Base-by-base conservation (phyloP, 2,888 invertebrate genomes). In the Coenonympha glycerion region DNA sequence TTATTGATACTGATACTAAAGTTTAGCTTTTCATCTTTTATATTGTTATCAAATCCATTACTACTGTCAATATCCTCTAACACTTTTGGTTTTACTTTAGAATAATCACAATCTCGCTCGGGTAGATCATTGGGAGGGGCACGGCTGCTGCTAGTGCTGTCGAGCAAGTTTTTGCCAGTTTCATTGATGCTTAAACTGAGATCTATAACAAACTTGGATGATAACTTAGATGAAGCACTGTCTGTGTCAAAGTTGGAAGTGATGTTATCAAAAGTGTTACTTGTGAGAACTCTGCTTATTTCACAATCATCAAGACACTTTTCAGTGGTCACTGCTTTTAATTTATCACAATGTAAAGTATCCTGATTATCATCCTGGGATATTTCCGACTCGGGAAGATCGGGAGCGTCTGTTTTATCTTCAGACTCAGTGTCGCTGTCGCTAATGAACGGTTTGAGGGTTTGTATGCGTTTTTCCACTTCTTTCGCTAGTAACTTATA, bases 401-500 rank as follows among this genome's bases (percentile, higher is more conserved):
- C 79, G 1, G 79, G 76, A 15, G 79, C 77, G 62, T 84, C 79
- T 21, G 65, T 65, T 46, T 60, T 64, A 26, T 79, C 77, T 37
- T 73, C 76, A 33, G 69, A 65, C 2, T 77, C 77, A 0, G 71
- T 62, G 18, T 79, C 77, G 56, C 61, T 71, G 2, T 73, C 72
- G 18, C 56, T 37, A 1, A 81, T 61, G 52, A 81, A 78, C 1
- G 86, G 76, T 57, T 79, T 75, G 1, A 88, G 76, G 47, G 83
- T 74, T 4, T 69, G 61, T 52, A 91, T 79, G 44, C 89, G 83
- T 63, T 89, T 87, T 68, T 93, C 93, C 3, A 91, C 82, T 65
- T 90, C 89, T 52, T 91, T 77, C 0, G 94, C 93, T 52, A 92
- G 76, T 39, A 91, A 79, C 69, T 89, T 91, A 70, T 92, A 92